These are phyloP conservation scores for Endotricha flammealis DNA, from an alignment of 2,888 invertebrate species.

Conservation along the genomic window DNA sequence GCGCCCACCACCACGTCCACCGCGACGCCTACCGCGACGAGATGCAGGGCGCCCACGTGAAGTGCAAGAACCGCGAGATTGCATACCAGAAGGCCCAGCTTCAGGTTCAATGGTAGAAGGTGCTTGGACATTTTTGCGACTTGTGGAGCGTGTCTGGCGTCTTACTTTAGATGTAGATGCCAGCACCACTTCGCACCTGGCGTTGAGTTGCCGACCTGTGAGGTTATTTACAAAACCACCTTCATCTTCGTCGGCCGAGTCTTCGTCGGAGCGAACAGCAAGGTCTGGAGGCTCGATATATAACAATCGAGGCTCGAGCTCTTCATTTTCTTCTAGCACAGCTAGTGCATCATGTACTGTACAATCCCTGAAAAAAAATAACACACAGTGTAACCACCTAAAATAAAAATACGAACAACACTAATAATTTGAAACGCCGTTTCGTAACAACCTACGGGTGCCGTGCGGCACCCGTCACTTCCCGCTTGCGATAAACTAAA, in stretches of 20 bases:
- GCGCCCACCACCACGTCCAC: too few species aligned
- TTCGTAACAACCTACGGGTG: slow-evolving; percentile 1
- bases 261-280: neutral
- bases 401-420: neutral
- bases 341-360: neutral
- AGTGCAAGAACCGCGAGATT: neutral
- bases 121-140: neutral
- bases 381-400: neutral
- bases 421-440: too few species aligned
- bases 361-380: neutral
- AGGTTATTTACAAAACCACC: too few species aligned
- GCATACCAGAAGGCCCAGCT: neutral
- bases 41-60: neutral
- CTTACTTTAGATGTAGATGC: too few species aligned
- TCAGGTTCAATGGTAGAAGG: neutral
- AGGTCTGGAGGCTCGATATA: slow-evolving; percentile 1
- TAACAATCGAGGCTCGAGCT: neutral
- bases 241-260: neutral
- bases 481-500: neutral
- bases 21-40: neutral
- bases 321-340: neutral
- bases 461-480: neutral
- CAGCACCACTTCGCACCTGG: too few species aligned
- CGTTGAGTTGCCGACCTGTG: too few species aligned
- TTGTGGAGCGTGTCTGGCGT: too few species aligned